phyloP scores from a whole-genome alignment of 2,797 vertebrate species.

The Hypotaenidia okinawae region DNA sequence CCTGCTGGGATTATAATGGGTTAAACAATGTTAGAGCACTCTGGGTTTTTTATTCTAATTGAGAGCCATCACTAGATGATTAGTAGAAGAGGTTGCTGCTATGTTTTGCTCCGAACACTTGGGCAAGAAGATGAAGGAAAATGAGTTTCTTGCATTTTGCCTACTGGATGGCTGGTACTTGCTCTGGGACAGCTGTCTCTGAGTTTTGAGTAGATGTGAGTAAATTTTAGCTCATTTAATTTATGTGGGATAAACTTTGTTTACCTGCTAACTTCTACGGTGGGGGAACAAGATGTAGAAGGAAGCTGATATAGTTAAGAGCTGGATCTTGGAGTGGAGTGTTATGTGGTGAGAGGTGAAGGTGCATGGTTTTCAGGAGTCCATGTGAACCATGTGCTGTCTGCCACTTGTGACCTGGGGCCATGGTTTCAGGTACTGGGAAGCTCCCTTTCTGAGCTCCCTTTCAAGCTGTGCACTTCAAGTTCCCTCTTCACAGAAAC shows the following conservation, averaged over 20 bases:
- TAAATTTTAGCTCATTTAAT: background rate
- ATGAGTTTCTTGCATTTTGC: background rate
- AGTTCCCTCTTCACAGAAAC: background rate
- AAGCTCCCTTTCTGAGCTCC: background rate
- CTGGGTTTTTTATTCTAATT: background rate
- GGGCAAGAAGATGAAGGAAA: background rate
- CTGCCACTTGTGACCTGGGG: rapidly evolving
- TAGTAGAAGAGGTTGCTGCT: background rate
- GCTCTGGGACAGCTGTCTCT: background rate
- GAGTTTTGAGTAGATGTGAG: background rate
- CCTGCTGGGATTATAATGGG: conserved; percentile 12
- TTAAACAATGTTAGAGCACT: conserved; percentile 13
- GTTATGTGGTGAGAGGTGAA: background rate
- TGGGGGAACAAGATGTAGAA: background rate
- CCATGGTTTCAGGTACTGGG: background rate
- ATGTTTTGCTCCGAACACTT: background rate
- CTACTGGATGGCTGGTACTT: background rate
- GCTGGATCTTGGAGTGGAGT: background rate
- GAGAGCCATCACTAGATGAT: background rate
- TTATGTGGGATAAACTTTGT: background rate
- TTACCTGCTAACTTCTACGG: background rate
- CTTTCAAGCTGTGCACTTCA: background rate
- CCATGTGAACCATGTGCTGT: background rate
- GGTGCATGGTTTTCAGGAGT: background rate
- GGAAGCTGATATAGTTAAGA: background rate